Evolutionary conservation across 2,113 vertebrate genomes (phyloP).

Genomic region (Grammomys dolichurus): DNA sequence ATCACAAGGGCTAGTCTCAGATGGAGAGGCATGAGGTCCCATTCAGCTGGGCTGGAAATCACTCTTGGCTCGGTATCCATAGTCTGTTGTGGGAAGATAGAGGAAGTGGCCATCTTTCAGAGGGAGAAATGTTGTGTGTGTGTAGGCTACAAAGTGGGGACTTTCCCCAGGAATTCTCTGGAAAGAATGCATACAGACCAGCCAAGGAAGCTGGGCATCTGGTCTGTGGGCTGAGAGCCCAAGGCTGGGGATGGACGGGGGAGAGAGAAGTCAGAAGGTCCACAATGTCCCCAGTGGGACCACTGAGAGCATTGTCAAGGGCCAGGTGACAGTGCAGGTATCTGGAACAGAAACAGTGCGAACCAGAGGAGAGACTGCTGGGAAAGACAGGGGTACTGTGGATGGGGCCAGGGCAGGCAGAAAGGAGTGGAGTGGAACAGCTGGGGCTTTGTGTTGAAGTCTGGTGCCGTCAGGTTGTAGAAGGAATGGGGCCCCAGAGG

Average conservation of each 20-base stretch:
- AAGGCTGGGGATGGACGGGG: too few species aligned
- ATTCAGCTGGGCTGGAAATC: not conserved
- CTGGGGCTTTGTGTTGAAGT: not conserved
- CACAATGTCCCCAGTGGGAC: not conserved
- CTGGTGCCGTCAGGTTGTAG: not conserved
- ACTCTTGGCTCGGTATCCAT: fast-evolving
- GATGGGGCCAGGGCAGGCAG: not conserved
- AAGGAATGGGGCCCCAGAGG: not conserved
- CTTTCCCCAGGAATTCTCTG: not conserved
- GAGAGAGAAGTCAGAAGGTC: not conserved
- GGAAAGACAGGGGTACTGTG: not conserved
- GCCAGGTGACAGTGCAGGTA: not conserved
- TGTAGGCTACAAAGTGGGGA: fast-evolving
- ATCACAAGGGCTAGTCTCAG: fast-evolving
- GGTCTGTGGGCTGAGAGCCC: not conserved
- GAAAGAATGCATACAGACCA: not conserved
- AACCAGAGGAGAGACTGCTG: not conserved
- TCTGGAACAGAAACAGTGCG: not conserved
- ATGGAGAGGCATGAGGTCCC: too few species aligned
- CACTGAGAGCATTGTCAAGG: fast-evolving
- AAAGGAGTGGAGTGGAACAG: too few species aligned
- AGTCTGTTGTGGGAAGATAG: fast-evolving
- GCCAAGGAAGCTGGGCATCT: not conserved
- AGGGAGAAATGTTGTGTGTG: fast-evolving
- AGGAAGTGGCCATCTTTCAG: too few species aligned